Evolutionary conservation across 2,888 invertebrate species (phyloP).

Genomic region (Caenorhabditis wallacei): DNA sequence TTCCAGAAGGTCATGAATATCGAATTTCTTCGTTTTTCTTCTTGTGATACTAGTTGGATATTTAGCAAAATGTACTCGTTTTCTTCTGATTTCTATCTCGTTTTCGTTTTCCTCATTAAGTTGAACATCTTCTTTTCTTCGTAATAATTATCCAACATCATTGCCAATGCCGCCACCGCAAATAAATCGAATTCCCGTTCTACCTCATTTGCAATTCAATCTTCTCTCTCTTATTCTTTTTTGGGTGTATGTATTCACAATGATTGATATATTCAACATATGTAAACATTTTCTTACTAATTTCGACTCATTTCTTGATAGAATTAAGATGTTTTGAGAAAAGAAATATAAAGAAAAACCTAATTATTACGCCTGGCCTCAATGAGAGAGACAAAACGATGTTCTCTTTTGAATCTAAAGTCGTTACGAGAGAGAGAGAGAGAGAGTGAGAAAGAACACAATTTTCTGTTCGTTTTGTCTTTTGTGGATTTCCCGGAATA

Average conservation of each 20-base stretch:
- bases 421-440: slow-evolving; percentile 31
- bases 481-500: slow-evolving; percentile 19
- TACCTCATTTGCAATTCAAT: slow-evolving; percentile 66
- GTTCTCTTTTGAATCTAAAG: slow-evolving; percentile 34
- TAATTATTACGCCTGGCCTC: slow-evolving; percentile 48
- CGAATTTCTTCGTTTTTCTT: slow-evolving; percentile 19
- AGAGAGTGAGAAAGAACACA: slow-evolving; percentile 39
- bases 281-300: slow-evolving; percentile 26
- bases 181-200: slow-evolving; percentile 54
- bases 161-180: slow-evolving; percentile 37
- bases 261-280: slow-evolving; percentile 28
- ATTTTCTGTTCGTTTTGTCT: slow-evolving; percentile 38
- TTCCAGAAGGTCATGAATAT: slow-evolving; percentile 51
- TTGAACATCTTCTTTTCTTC: slow-evolving; percentile 40
- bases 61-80: slow-evolving; percentile 26
- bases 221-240: background rate
- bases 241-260: slow-evolving; percentile 17
- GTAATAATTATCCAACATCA: slow-evolving; percentile 57
- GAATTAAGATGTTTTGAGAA: slow-evolving; percentile 3
- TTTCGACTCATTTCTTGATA: slow-evolving; percentile 14
- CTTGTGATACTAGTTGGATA: slow-evolving; percentile 41
- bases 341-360: slow-evolving; percentile 37
- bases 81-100: slow-evolving; percentile 20
- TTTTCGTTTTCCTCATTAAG: slow-evolving; percentile 43
- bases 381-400: slow-evolving; percentile 17